These are phyloP conservation scores for Delichon dasypus DNA, from an alignment of 2,797 vertebrate species.

Conservation along the genomic window DNA sequence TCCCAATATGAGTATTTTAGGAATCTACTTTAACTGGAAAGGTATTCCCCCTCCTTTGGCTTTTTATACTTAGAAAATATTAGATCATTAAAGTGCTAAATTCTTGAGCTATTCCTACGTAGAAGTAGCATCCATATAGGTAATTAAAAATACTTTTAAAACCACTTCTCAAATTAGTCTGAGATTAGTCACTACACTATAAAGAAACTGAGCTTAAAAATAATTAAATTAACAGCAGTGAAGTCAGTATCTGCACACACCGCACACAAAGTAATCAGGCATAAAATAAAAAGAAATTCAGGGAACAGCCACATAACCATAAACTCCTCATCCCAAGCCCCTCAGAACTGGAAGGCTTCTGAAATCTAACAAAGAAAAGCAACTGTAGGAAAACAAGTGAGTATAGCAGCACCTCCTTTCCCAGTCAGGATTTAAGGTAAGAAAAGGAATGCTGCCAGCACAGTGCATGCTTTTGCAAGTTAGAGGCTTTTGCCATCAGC, in stretches of 20 bases:
- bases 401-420: background rate
- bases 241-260: background rate
- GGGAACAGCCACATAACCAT: background rate
- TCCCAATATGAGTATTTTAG: background rate
- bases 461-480: background rate
- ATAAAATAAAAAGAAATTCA: background rate
- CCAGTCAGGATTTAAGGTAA: background rate
- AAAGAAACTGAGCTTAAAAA: background rate
- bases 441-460: background rate
- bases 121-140: background rate
- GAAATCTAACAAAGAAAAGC: background rate
- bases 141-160: background rate
- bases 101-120: background rate
- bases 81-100: background rate
- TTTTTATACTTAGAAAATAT: background rate
- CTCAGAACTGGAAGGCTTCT: background rate
- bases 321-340: background rate
- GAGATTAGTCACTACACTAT: background rate
- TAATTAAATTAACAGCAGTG: background rate
- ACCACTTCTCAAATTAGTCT: background rate
- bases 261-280: background rate
- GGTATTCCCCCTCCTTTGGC: background rate
- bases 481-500: conserved; percentile 17
- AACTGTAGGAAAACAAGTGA: background rate
- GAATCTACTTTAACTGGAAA: background rate